Conservation (phyloP, 1,140 invertebrate genomes). For the Pomacea maculata region DNA sequence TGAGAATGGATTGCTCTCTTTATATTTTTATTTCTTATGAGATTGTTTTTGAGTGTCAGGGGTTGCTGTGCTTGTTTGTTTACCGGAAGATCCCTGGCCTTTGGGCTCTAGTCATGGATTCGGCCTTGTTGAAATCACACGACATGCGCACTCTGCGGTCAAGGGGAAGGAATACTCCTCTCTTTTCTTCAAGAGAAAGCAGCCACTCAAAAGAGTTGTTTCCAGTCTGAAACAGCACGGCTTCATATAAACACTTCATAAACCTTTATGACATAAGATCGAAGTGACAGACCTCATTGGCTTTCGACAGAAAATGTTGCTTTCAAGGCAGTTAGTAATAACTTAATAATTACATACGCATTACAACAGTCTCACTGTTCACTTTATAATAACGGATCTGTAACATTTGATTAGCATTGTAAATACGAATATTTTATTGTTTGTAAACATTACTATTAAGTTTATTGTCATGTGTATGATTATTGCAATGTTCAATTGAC, state of each 20-base stretch:
- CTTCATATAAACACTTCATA: not conserved
- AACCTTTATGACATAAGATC: too few species aligned
- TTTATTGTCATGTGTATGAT: too few species aligned
- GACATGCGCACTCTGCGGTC: not conserved
- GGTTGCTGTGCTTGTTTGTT: not conserved
- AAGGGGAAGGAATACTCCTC: not conserved
- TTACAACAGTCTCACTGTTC: not conserved
- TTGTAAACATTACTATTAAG: too few species aligned
- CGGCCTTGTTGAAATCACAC: slow-evolving; percentile 5
- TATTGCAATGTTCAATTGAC: too few species aligned
- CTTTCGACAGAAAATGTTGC: not conserved
- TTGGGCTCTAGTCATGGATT: not conserved
- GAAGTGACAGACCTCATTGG: too few species aligned
- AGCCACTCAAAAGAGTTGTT: not conserved
- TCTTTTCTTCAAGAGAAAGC: not conserved
- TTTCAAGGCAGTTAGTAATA: not conserved
- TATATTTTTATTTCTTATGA: not conserved
- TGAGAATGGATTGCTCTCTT: not conserved
- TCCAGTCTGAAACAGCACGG: not conserved
- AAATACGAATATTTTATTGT: too few species aligned
- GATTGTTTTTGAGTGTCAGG: too few species aligned
- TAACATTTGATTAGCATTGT: not conserved
- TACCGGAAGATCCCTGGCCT: not conserved
- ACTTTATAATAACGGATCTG: not conserved
- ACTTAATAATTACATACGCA: not conserved